Evolutionary conservation across 2,888 invertebrate species (phyloP), one percentile per base, ranked within the genome.

Genomic region (Diaprepes abbreviatus): DNA sequence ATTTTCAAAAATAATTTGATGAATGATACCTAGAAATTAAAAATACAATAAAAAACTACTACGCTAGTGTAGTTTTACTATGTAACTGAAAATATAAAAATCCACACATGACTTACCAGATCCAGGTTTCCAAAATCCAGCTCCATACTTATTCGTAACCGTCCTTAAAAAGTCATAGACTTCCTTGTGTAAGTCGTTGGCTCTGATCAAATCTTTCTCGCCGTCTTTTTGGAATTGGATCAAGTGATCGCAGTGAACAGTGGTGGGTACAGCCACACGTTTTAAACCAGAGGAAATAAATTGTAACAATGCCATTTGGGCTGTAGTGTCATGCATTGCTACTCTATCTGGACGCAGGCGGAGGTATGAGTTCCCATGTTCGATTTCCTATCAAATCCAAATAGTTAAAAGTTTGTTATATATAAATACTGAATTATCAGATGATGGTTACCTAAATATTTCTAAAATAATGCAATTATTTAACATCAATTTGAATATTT

Each of bases 251-350:
- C 99, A 99, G 84, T 99, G 99, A 81, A 99, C 98, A 67, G 99
- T 99, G 40, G 97, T 97, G 21, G 99, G 99, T 0, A 99, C 99
- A 31, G 98, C 98, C 0, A 99, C 98, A 74, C 88, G 90, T 48
- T 95, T 95, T 60, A 99, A 87, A 24, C 98, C 98, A 62, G 97
- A 98, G 0, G 98, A 98, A 82, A 99, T 99, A 85, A 99, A 99
- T 86, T 99, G 99, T 77, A 99, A 86, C 94, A 99, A 94, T 17
- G 99, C 99, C 99, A 99, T 99, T 88, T 99, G 99, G 2, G 99
- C 99, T 14, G 99, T 99, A 69, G 99, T 99, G 88, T 99, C 99
- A 85, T 99, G 99, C 98, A 99, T 99, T 72, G 98, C 99, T 70
- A 99, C 99, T 73, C 99, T 90, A 86, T 99, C 99, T 1, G 99